phyloP scores from a whole-genome alignment of 2,797 vertebrate genomes.

The Diplodus sargus region DNA sequence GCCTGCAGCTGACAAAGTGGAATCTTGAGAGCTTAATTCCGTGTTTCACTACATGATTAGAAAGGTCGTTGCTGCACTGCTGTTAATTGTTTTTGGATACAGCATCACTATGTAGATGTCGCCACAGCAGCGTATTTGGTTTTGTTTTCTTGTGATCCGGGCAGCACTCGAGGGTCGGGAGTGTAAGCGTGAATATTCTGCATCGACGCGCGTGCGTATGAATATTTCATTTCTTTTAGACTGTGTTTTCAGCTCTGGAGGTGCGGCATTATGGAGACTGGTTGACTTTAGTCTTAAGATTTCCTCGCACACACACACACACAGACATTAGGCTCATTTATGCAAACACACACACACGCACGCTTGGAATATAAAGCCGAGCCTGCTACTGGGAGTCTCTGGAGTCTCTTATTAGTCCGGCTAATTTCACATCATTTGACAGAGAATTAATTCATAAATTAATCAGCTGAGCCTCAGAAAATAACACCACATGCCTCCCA shows the following conservation, averaged over 20 bases:
- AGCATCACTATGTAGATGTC: slow-evolving; percentile 35
- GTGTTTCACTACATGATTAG: not conserved
- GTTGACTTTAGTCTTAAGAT: slow-evolving; percentile 34
- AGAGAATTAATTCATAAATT: slow-evolving; percentile 71
- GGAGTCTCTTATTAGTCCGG: slow-evolving; percentile 72
- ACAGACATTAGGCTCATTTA: slow-evolving; percentile 29
- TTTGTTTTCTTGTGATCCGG: slow-evolving; percentile 33
- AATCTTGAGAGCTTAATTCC: slow-evolving; percentile 13
- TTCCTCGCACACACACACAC: not conserved
- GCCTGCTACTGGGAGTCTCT: slow-evolving; percentile 55
- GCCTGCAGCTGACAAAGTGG: not conserved
- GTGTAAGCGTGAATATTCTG: slow-evolving; percentile 39
- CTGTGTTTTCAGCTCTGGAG: slow-evolving; percentile 26
- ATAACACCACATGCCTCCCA: slow-evolving; percentile 59
- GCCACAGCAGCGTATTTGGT: not conserved
- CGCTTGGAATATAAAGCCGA: slow-evolving; percentile 45
- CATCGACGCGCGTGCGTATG: slow-evolving; percentile 21
- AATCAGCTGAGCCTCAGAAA: slow-evolving; percentile 60
- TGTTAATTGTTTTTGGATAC: slow-evolving; percentile 23
- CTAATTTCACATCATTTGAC: slow-evolving; percentile 78
- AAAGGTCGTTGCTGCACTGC: not conserved
- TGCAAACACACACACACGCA: slow-evolving; percentile 36
- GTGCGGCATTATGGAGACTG: not conserved
- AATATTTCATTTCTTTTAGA: slow-evolving; percentile 43
- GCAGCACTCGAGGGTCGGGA: slow-evolving; percentile 41